Base-by-base conservation (phyloP, 2,888 invertebrate genomes). In the Stegophylla sp. region DNA sequence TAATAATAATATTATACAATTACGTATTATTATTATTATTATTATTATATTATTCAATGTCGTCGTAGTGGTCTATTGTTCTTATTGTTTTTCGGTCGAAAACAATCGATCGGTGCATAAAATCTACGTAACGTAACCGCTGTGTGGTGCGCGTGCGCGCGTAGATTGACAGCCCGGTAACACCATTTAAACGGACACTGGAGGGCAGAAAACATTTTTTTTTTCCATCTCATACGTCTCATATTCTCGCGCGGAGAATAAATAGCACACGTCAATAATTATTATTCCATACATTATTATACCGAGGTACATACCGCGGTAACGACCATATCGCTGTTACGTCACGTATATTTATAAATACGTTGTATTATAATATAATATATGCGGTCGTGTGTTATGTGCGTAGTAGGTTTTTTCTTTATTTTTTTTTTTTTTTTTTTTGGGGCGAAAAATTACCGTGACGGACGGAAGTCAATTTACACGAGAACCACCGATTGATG, bases 291-390 rank as follows among this genome's bases (percentile, higher is more conserved):
- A n/a, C n/a, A n/a, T n/a, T n/a, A n/a, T n/a, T n/a, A n/a, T 56
- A 41, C 56, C 10, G 17, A n/a, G 51, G 41, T 12, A 23, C 34
- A 15, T 72, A 43, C 17, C n/a, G 43, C n/a, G n/a, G n/a, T n/a
- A 59, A 73, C n/a, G 43, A 59, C 72, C 72, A 59, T 45, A 59
- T 59, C 72, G 43, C 72, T 59, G 26, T 73, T 73, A 59, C 72
- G n/a, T 73, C 59, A 73, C n/a, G n/a, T n/a, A 45, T 73, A n/a
- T 43, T 59, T 73, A 59, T 59, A 73, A 59, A 59, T 73, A 59
- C 48, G 34, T 10, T n/a, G 41, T 41, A 53, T 10, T 20, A 67
- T 48, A 20, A 28, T 51, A 20, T 17, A 34, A n/a, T 66, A 45
- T 51, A 9, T 51, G 10, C 28, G 13, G 1, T 26, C n/a, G n/a